Evolutionary conservation across 2,797 vertebrate species (phyloP), one percentile per base, ranked within the genome.

Genomic region (Rousettus madagascariensis): DNA sequence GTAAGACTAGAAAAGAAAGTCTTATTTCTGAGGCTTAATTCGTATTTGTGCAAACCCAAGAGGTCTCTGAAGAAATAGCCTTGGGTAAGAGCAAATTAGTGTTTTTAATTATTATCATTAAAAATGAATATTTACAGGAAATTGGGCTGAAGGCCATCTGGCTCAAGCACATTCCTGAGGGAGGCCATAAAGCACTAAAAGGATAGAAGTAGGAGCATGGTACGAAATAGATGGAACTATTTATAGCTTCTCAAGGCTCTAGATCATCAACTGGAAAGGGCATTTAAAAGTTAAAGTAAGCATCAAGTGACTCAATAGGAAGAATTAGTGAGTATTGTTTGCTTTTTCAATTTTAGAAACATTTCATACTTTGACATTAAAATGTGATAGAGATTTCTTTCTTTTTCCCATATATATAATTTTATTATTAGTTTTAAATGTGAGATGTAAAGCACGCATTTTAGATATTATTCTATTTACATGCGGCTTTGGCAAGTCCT

Each of bases 81-180:
- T 90, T 72, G 87, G 63, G 66, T 55, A 95, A 93, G 10, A 90
- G 79, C 28, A 96, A 95, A 96, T 97, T 82, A 88, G 80, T 95
- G 53, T 96, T 96, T 97, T 91, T 85, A 95, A 97, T 97, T 95
- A 96, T 97, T 95, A 85, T 94, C 93, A 95, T 96, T 97, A 95
- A 96, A 97, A 96, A 89, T 87, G 91, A 96, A 92, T 96, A 96
- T 96, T 95, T 95, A 90, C 80, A 97, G 92, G 72, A 96, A 97
- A 91, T 93, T 94, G 92, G 77, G 77, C 86, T 87, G 93, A 95
- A 93, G 77, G 57, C 86, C 96, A 96, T 95, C 95, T 97, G 92
- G 96, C 63, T 75, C 63, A 87, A 90, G 82, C 22, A 13, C 61
- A 49, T 93, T 93, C 95, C 80, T 94, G 16, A 49, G 80, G 93